phyloP scores from a whole-genome alignment of 2,888 invertebrate genomes.

The Sthenelais limicola region DNA sequence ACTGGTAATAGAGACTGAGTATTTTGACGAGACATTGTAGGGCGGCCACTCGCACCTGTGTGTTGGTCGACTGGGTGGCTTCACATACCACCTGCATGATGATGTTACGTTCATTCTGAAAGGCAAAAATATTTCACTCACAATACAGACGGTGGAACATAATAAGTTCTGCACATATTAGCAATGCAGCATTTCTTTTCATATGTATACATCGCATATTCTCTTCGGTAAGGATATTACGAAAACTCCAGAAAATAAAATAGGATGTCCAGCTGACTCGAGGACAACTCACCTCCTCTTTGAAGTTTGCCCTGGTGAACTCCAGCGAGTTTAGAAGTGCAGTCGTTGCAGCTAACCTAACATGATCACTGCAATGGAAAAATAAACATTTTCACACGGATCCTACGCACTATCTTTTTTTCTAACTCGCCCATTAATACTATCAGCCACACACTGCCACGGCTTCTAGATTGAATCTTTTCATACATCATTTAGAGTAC shows the following conservation, averaged over 20 bases:
- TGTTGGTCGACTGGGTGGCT: constrained; percentile 94
- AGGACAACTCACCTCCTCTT: constrained; percentile 85
- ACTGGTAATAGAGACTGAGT: constrained; percentile 97
- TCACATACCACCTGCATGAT: constrained; percentile 99
- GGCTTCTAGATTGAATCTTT: too few species aligned
- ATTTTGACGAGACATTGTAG: constrained; percentile 98
- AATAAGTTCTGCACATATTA: too few species aligned
- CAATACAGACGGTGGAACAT: too few species aligned
- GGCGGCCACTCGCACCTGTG: constrained; percentile 94
- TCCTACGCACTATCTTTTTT: not conserved
- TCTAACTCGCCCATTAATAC: too few species aligned
- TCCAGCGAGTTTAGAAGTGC: constrained; percentile 97
- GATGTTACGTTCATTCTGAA: constrained; percentile 91
- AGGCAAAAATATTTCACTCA: not conserved
- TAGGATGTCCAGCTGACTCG: too few species aligned
- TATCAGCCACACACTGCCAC: too few species aligned
- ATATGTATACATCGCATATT: too few species aligned
- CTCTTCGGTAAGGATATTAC: too few species aligned
- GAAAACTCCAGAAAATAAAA: too few species aligned
- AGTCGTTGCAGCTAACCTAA: constrained; percentile 95
- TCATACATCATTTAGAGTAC: too few species aligned
- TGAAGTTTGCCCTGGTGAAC: constrained; percentile 98
- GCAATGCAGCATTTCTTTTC: too few species aligned
- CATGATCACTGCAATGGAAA: constrained; percentile 80
- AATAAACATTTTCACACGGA: not conserved